Percentiles rank a stretch among this genome's conserved stretches.
phyloP scores from a whole-genome alignment of 1,140 invertebrate genomes.

The Helicoverpa zea region DNA sequence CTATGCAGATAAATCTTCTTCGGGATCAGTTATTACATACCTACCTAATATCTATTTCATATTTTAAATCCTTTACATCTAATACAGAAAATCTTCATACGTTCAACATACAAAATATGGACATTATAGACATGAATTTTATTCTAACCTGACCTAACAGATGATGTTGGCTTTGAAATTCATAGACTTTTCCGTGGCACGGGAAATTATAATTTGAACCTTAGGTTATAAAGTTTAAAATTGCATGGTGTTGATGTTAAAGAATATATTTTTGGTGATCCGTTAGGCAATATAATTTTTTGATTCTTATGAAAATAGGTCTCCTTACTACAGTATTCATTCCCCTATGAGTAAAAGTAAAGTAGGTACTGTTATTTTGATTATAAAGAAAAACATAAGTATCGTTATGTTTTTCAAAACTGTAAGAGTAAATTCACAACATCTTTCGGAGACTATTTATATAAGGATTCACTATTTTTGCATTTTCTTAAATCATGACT shows the following conservation, averaged over 20 bases:
- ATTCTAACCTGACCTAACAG: not conserved
- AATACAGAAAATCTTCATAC: no score
- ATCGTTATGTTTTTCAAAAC: no score
- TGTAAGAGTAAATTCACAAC: no score
- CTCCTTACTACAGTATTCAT: no score
- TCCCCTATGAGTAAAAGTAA: no score
- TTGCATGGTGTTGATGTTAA: not conserved
- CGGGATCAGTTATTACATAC: no score
- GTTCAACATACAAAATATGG: not conserved
- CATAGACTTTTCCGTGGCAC: slow-evolving; percentile 10
- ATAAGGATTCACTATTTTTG: not conserved
- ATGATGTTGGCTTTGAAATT: slow-evolving; percentile 28
- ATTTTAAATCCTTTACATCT: no score
- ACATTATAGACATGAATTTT: slow-evolving; percentile 5
- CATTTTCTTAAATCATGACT: not conserved
- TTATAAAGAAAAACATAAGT: no score
- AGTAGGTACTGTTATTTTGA: no score
- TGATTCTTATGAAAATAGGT: not conserved
- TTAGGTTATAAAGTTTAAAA: not conserved
- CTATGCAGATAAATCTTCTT: no score
- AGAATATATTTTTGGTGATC: slow-evolving; percentile 33
- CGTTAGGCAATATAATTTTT: not conserved
- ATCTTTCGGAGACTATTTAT: no score
- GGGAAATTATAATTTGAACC: not conserved
- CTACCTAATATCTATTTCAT: no score